Evolutionary conservation across 2,113 vertebrate species (phyloP).

Genomic region (Pica pica): DNA sequence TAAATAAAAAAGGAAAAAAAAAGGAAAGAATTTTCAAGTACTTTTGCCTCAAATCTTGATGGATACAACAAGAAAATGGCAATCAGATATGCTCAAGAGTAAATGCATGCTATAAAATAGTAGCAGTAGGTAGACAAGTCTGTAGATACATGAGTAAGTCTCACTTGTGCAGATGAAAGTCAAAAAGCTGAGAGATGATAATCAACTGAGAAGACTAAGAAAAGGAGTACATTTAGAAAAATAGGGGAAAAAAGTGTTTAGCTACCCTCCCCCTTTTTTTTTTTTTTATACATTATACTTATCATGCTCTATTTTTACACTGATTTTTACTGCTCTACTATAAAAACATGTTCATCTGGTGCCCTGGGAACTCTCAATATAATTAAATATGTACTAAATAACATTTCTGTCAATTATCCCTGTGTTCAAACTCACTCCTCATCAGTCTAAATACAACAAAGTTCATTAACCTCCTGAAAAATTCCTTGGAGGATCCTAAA

Average conservation of each 20-base stretch:
- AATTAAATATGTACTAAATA: neutral
- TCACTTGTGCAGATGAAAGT: neutral
- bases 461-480: neutral
- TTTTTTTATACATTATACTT: neutral
- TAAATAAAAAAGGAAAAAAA: neutral
- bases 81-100: neutral
- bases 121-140: neutral
- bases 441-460: neutral
- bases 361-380: neutral
- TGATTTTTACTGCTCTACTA: neutral
- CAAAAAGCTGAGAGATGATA: neutral
- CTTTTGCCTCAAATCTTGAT: neutral
- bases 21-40: neutral
- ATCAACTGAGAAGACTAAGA: neutral
- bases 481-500: neutral
- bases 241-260: accelerated
- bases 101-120: neutral
- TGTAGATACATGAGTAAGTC: neutral
- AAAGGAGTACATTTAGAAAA: neutral
- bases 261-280: accelerated
- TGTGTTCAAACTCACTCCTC: neutral
- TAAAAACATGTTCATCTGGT: neutral
- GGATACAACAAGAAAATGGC: neutral
- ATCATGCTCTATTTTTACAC: neutral
- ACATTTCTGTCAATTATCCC: neutral